A percentile compares a stretch with the other conserved stretches of the same genome.
These are phyloP conservation scores for Ficedula albicollis DNA, from an alignment of 2,797 vertebrate species.

Conservation along the genomic window DNA sequence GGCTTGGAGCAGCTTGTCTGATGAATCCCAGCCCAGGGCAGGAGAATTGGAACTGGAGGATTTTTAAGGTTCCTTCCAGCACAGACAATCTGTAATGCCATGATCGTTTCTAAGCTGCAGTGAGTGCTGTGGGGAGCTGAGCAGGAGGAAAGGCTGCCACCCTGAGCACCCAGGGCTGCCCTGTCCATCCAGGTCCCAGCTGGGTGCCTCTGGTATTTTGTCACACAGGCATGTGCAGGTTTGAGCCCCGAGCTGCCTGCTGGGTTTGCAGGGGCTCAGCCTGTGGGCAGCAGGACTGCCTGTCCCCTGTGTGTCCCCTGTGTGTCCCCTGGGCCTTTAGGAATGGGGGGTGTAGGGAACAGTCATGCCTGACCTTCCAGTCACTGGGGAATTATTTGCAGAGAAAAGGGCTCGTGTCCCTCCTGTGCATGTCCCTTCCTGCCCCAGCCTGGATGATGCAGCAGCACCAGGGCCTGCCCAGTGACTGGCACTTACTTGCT, in stretches of 20 bases:
- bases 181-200: rapidly evolving
- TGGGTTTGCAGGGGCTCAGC: background rate
- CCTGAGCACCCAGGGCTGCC: background rate
- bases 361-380: background rate
- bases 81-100: background rate
- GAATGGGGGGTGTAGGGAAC: background rate
- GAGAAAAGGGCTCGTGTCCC: background rate
- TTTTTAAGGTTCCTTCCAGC: background rate
- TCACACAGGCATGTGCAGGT: background rate
- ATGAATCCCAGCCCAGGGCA: background rate
- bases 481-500: background rate
- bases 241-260: background rate
- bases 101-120: background rate
- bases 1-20: background rate
- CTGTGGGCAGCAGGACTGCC: background rate
- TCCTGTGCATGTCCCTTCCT: background rate
- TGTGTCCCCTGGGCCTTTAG: background rate
- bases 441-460: background rate
- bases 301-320: background rate
- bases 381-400: background rate
- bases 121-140: rapidly evolving
- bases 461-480: background rate
- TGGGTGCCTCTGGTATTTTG: rapidly evolving
- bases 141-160: background rate
- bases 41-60: background rate